These are phyloP conservation scores for Erebia aethiops DNA, from an alignment of 2,888 invertebrate genomes.

Conservation along the genomic window DNA sequence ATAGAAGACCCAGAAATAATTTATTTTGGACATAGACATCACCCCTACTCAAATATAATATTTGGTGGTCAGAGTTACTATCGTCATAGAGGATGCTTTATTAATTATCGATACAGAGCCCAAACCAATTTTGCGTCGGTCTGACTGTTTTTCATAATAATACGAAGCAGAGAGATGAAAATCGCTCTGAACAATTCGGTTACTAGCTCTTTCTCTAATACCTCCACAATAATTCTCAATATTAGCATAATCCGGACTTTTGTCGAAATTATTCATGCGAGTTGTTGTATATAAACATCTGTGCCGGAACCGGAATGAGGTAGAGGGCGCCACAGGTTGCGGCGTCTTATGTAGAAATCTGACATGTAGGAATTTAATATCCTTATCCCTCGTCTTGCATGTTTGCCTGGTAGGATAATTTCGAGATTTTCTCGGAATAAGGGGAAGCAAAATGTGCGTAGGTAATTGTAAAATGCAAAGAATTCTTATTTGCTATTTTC, in stretches of 20 bases:
- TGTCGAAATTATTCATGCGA: constrained; percentile 51
- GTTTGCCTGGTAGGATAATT: constrained; percentile 13
- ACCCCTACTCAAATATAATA: too few species aligned
- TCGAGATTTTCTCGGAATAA: constrained; percentile 1
- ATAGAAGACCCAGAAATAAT: too few species aligned
- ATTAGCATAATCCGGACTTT: constrained; percentile 71
- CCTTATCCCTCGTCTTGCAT: constrained; percentile 10
- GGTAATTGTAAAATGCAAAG: not conserved
- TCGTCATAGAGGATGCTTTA: too few species aligned
- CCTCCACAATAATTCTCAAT: constrained; percentile 39
- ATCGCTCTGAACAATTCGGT: not conserved
- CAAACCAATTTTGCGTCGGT: too few species aligned
- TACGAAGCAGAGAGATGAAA: not conserved
- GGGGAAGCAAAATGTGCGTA: not conserved
- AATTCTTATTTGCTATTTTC: not conserved
- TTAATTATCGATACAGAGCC: too few species aligned
- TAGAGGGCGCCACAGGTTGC: constrained; percentile 29
- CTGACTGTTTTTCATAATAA: not conserved
- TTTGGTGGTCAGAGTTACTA: too few species aligned
- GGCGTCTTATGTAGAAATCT: constrained; percentile 23
- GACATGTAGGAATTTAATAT: constrained; percentile 35
- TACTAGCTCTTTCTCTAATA: constrained; percentile 2
- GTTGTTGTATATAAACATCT: constrained; percentile 36
- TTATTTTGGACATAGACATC: too few species aligned
- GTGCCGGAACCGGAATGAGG: constrained; percentile 30